phyloP scores from a whole-genome alignment of 2,113 vertebrate species.

The Eulemur rufifrons region DNA sequence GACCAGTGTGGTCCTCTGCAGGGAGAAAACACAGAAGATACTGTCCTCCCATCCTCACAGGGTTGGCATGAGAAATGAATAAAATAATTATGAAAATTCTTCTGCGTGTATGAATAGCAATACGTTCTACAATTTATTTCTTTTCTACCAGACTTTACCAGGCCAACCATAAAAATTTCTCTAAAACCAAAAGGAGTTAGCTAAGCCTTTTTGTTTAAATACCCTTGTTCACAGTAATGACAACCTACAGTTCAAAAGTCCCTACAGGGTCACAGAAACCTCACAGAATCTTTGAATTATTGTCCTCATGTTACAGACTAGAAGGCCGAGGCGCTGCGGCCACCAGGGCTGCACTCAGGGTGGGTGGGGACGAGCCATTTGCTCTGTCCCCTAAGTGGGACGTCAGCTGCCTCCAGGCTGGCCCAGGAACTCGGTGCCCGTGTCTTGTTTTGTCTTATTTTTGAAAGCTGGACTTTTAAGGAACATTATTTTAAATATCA shows the following conservation, averaged over 20 bases:
- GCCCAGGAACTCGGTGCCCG: fast-evolving
- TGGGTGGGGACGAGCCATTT: fast-evolving
- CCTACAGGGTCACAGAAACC: background rate
- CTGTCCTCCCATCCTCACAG: fast-evolving
- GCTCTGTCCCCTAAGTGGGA: fast-evolving
- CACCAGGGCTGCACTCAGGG: fast-evolving
- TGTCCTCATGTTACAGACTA: background rate
- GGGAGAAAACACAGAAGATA: background rate
- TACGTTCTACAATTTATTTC: background rate
- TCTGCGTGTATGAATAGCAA: fast-evolving
- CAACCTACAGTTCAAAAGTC: background rate
- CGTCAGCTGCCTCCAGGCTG: background rate
- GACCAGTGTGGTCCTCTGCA: too few species aligned
- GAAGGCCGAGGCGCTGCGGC: fast-evolving
- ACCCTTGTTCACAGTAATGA: background rate
- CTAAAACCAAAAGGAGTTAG: background rate
- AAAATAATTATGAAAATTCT: background rate
- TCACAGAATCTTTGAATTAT: background rate
- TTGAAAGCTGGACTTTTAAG: background rate
- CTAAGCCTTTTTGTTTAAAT: background rate
- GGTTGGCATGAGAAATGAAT: background rate
- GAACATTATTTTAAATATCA: background rate
- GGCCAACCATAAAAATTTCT: background rate
- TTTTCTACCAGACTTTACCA: background rate
- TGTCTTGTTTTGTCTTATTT: background rate